Evolutionary conservation across 1,140 invertebrate species (phyloP).

Genomic region (Lithobius niger): DNA sequence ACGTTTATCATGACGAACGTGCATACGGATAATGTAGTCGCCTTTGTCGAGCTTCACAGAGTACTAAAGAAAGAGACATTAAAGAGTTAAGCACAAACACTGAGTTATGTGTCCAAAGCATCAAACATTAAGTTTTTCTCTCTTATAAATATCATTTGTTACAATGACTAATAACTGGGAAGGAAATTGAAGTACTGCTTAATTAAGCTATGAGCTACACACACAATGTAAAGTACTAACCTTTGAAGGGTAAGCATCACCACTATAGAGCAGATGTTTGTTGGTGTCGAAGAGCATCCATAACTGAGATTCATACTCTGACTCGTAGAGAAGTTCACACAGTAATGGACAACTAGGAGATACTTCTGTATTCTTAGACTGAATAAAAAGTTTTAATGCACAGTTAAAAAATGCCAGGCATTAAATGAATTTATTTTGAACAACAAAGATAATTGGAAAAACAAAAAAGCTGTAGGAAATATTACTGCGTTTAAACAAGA

Average conservation of each 20-base stretch:
- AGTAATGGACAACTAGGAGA: slow-evolving; percentile 60
- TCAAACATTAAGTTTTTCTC: not conserved
- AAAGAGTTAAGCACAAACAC: not conserved
- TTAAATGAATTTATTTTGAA: not conserved
- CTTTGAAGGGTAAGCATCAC: slow-evolving; percentile 78
- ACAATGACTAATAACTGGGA: not conserved
- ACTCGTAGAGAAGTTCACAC: slow-evolving; percentile 80
- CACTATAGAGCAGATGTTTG: slow-evolving; percentile 68
- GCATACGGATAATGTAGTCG: slow-evolving; percentile 75
- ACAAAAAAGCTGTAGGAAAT: too few species aligned
- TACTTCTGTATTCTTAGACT: slow-evolving; percentile 63
- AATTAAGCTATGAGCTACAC: too few species aligned
- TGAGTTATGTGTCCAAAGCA: not conserved
- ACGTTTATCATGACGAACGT: slow-evolving; percentile 76
- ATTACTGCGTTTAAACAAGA: too few species aligned
- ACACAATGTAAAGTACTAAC: too few species aligned
- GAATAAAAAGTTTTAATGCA: slow-evolving; percentile 14
- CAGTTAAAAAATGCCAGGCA: not conserved
- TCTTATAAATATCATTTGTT: not conserved
- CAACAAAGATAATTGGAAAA: too few species aligned
- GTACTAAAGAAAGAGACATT: slow-evolving; percentile 47
- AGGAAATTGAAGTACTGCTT: not conserved
- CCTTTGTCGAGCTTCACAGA: slow-evolving; percentile 81
- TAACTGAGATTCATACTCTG: slow-evolving; percentile 85
- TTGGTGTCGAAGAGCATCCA: slow-evolving; percentile 93